Evolutionary conservation across 2,113 vertebrate genomes (phyloP), one percentile per base, ranked within the genome.

Genomic region (Catharus bicknelli): DNA sequence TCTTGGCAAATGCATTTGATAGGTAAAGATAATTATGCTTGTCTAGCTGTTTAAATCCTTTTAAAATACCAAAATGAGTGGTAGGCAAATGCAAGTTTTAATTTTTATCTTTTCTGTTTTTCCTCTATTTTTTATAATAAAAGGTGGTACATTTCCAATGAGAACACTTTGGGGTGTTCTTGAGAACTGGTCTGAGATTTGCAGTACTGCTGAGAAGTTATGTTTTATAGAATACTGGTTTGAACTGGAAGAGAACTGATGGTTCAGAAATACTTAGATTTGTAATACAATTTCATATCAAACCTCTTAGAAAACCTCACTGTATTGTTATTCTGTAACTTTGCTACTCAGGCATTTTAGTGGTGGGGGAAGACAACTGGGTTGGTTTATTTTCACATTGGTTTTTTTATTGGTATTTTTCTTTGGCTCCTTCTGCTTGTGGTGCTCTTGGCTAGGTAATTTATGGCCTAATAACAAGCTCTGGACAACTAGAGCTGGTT

Each of bases 401-500:
- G 1, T 1, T 38, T 57, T 82, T 83, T 75, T 27, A 53, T 75
- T 90, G 18, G 32, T 82, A 4, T 55, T 92, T 76, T 72, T 79
- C 42, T 92, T 87, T 34, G 7, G 51, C 19, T 90, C 32, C 59
- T 74, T 70, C 42, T 85, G 40, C 15, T 79, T 73, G 14, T 79
- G 55, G 15, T 83, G 51, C 55, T 94, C n/a, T 74, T 88, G 51
- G 23, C 22, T 73, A 58, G 42, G 32, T 67, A 92, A 92, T 94
- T 91, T 88, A 83, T 70, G 36, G 40, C 51, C 81, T 82, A 79
- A 63, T 95, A 75, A 57, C 59, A 88, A 80, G 30, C n/a, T 66
- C 40, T 90, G 69, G 59, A 63, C 8, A 55, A 70, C 51, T 77
- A 40, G 51, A 89, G 38, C 25, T 86, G 21, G 42, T 90, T 95